Base-by-base conservation (phyloP, 2,797 vertebrate species). In the Hemibagrus guttatus region DNA sequence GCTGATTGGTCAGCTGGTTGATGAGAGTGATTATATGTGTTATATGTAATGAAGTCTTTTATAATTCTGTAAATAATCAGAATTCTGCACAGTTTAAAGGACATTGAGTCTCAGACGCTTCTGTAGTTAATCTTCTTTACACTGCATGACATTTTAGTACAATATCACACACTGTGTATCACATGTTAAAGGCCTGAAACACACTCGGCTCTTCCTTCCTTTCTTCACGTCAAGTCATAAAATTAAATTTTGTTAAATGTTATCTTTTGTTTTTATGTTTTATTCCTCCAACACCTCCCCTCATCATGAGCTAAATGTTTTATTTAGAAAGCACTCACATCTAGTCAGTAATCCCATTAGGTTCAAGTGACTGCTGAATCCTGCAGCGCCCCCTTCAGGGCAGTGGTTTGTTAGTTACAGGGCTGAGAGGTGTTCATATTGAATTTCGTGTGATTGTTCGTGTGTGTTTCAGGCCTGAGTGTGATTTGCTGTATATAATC, bases 81-180 rank as follows among this genome's bases (percentile, higher is more conserved):
- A 74, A 52, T 9, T 58, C n/a, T 35, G n/a, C 75, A 78, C 16
- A 74, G 14, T 16, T 49, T 54, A 6, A 52, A 54, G 46, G 2
- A 76, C n/a, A n/a, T 52, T 13, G 0, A 16, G 23, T 58, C 11
- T 79, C 19, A 6, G 31, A 79, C 11, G 2, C 11, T 13, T 35
- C 76, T 79, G 19, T 79, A 79, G 54, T 39, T 79, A 58, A 23
- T 54, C 74, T 76, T 21, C 28, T 59, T 14, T 58, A 59, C 21
- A 1, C 56, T 61, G 78, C 78, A 80, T 80, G 78, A 80, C 12
- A 80, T 80, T 80, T 26, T 39, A 42, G 21, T 39, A 42, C 76
- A 59, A 26, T 42, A 26, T 2, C 76, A 39, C 74, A 78, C 17
- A 4, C 28, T 21, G 54, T 79, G 75, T 79, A 39, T 39, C 39